These are phyloP conservation scores for Coracias cyanogaster DNA, from an alignment of 2,797 vertebrate species.

Conservation along the genomic window DNA sequence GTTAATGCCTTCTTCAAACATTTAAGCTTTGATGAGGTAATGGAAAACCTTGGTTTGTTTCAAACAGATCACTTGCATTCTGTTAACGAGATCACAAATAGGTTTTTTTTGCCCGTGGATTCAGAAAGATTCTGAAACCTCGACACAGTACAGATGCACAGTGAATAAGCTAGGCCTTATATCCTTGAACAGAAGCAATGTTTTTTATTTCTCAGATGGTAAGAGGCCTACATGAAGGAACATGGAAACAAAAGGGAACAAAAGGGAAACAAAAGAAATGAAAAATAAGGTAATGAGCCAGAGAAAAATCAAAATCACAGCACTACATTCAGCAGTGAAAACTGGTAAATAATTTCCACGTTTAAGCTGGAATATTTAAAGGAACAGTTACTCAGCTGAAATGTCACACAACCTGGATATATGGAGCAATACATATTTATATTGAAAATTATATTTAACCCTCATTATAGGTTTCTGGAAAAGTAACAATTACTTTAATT, in stretches of 20 bases:
- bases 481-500: constrained; percentile 62
- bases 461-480: constrained; percentile 72
- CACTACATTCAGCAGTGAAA: constrained; percentile 75
- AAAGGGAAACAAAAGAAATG: constrained; percentile 70
- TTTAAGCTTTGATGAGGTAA: constrained; percentile 44
- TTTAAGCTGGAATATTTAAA: constrained; percentile 66
- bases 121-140: constrained; percentile 76
- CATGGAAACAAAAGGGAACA: constrained; percentile 68
- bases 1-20: constrained; percentile 28
- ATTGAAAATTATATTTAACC: constrained; percentile 71
- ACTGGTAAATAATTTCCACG: constrained; percentile 68
- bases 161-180: constrained; percentile 87
- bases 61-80: constrained; percentile 46
- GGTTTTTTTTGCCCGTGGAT: constrained; percentile 75
- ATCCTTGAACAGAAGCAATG: constrained; percentile 98
- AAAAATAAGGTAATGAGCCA: constrained; percentile 80
- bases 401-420: constrained; percentile 27
- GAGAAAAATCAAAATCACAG: constrained; percentile 76
- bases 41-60: constrained; percentile 75
- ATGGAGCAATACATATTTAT: not conserved
- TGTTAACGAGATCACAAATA: constrained; percentile 22
- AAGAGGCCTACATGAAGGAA: constrained; percentile 72
- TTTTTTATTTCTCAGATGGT: constrained; percentile 70
- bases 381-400: constrained; percentile 48
- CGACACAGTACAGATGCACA: constrained; percentile 68